A percentile compares a stretch with the other conserved stretches of the same genome.
These are phyloP conservation scores for Glareola pratincola DNA, from an alignment of 2,113 vertebrate genomes.

Conservation along the genomic window DNA sequence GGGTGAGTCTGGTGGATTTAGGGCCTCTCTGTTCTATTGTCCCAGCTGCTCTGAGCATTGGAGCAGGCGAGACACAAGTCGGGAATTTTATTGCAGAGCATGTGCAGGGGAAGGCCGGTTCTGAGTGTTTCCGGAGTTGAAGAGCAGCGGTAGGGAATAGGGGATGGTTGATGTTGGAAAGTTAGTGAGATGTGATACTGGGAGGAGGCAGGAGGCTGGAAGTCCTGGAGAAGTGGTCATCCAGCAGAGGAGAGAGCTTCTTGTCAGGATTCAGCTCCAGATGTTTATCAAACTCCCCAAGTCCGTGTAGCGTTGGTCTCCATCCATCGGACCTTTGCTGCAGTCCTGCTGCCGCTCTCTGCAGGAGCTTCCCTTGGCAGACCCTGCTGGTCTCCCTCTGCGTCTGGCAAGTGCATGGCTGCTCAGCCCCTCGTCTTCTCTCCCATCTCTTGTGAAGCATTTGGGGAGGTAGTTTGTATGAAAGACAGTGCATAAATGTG, in stretches of 20 bases:
- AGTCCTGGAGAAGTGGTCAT: neutral
- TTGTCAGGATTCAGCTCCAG: neutral
- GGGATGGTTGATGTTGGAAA: neutral
- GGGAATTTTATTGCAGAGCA: slow-evolving; percentile 61
- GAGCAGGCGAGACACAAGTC: slow-evolving; percentile 66
- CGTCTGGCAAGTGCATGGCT: fast-evolving
- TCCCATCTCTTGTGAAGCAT: neutral
- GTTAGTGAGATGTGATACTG: neutral
- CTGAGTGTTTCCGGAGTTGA: neutral
- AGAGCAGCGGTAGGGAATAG: neutral
- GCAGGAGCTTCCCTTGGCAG: neutral
- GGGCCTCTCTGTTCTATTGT: slow-evolving; percentile 85
- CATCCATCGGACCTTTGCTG: neutral
- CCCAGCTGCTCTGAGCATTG: slow-evolving; percentile 63
- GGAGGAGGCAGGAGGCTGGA: neutral
- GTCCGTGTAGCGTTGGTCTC: fast-evolving
- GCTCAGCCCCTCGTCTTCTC: neutral
- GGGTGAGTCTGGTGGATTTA: slow-evolving; percentile 92
- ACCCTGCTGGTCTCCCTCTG: neutral
- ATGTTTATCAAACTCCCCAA: neutral
- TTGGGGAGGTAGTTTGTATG: neutral
- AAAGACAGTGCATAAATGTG: neutral
- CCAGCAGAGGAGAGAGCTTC: neutral
- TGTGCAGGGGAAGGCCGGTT: neutral
- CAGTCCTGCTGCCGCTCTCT: fast-evolving